phyloP scores from a whole-genome alignment of 2,888 invertebrate species.

The Laspeyria flexula region DNA sequence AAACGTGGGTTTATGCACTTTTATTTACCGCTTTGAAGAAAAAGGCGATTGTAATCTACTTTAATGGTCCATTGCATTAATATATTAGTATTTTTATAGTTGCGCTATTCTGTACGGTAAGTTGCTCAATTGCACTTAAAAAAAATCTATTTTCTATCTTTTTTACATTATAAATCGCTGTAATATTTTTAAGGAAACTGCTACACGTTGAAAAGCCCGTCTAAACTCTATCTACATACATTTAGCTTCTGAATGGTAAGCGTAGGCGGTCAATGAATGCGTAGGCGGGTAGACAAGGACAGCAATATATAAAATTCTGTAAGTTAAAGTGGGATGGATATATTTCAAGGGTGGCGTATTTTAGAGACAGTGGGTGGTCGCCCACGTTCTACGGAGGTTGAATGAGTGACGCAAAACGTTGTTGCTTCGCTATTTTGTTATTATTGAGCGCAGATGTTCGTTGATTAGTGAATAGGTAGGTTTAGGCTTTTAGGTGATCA shows the following conservation, averaged over 20 bases:
- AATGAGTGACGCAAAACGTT: constrained; percentile 67
- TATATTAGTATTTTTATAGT: no score
- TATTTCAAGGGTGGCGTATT: constrained; percentile 6
- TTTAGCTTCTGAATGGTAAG: constrained; percentile 61
- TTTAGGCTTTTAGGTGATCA: background rate
- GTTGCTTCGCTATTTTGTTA: constrained; percentile 41
- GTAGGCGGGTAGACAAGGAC: constrained; percentile 61
- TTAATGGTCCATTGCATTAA: no score
- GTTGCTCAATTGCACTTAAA: no score
- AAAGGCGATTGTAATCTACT: no score
- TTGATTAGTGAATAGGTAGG: constrained; percentile 19
- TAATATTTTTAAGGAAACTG: background rate
- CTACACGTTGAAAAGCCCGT: background rate
- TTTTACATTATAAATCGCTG: no score
- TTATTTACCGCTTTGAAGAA: no score
- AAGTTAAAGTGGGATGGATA: constrained; percentile 21
- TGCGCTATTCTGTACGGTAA: no score
- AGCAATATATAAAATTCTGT: constrained; percentile 7
- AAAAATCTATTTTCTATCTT: no score
- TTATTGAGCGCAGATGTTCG: constrained; percentile 33
- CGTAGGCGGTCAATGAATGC: constrained; percentile 71
- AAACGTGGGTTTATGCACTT: no score
- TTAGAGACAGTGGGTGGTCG: constrained; percentile 27
- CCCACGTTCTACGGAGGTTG: constrained; percentile 59
- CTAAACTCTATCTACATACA: constrained; percentile 34